Base-by-base conservation (phyloP, 1,140 invertebrate species). In the Gonioctena quinquepunctata region DNA sequence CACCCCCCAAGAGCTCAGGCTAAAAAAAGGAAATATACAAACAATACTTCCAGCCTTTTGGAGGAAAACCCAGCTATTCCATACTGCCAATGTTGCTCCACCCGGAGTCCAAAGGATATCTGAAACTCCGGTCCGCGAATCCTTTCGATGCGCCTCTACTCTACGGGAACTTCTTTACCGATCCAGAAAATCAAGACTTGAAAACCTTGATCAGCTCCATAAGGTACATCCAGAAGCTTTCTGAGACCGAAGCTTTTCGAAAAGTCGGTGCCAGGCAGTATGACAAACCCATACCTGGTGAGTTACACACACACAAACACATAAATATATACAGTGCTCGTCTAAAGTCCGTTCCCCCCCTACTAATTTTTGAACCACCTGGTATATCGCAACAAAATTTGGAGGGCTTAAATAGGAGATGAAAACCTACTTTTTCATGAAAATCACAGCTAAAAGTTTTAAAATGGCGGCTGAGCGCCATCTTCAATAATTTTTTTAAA, bases 11-110 rank as follows among this genome's bases (percentile, higher is more conserved):
- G 70, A 65, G 42, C 22, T 72, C 5, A 42, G 70, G 19, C 62
- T 72, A n/a, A 72, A 22, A 22, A 69, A 74, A 42, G 1, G 77
- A 79, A 42, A 33, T 79, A 69, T 33, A 81, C 77, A 22, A 78
- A 72, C 13, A 78, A 78, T 61, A 68, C 19, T 76, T 57, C 13
- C 21, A 42, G 26, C 74, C 67, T 4, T 66, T 81, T 23, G 86
- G 89, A 69, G 80, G 84, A 48, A 79, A 82, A 22, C 88, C 91
- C 72, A 88, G 86, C 8, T 92, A 88, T 76, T 87, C 88, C 0
- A 85, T 93, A 7, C 83, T 91, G 73, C 89, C 92, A 0, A 91
- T 93, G 83, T 78, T 93, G 0, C 86, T 93, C 23, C 86, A 91
- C 79, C 93, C 94, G 0, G 88, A 90, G 79, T 93, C 91, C 0